Conservation (phyloP, 2,797 vertebrate genomes). For the Trematocara caparti region DNA sequence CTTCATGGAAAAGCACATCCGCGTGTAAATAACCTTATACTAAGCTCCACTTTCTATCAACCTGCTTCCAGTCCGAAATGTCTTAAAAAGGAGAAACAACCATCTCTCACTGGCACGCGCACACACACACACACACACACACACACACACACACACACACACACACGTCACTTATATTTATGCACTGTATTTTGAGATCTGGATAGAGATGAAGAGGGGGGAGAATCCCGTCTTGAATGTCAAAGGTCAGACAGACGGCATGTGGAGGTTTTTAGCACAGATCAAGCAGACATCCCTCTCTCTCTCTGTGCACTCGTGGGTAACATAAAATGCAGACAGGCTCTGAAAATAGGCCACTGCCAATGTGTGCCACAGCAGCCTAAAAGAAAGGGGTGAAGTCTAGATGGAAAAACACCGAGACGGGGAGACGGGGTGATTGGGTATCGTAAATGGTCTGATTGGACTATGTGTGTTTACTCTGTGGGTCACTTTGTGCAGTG, state of each 20-base stretch:
- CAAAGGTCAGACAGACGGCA: conserved; percentile 52
- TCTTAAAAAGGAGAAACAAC: conserved; percentile 61
- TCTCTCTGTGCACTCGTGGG: neutral
- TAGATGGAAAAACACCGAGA: conserved; percentile 56
- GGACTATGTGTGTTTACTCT: conserved; percentile 21
- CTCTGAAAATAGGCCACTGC: conserved; percentile 54
- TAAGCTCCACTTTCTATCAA: conserved; percentile 5
- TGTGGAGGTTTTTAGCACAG: conserved; percentile 39
- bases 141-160: neutral
- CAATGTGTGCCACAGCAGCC: conserved; percentile 39
- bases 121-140: too few species aligned
- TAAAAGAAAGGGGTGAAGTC: neutral
- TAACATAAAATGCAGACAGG: neutral
- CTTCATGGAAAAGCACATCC: conserved; percentile 36
- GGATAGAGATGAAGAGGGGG: neutral
- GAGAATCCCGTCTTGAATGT: conserved; percentile 46
- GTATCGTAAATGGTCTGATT: conserved; percentile 31
- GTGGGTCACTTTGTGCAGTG: neutral
- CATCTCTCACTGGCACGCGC: neutral
- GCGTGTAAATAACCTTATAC: conserved; percentile 29
- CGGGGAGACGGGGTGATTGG: neutral
- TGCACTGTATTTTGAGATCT: conserved; percentile 52
- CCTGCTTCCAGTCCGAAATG: conserved; percentile 19
- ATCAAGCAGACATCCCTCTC: conserved; percentile 7
- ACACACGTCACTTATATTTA: conserved; percentile 27